These are phyloP conservation scores for Odontamblyopus lacepedii DNA, from an alignment of 2,797 vertebrate species.

Conservation along the genomic window DNA sequence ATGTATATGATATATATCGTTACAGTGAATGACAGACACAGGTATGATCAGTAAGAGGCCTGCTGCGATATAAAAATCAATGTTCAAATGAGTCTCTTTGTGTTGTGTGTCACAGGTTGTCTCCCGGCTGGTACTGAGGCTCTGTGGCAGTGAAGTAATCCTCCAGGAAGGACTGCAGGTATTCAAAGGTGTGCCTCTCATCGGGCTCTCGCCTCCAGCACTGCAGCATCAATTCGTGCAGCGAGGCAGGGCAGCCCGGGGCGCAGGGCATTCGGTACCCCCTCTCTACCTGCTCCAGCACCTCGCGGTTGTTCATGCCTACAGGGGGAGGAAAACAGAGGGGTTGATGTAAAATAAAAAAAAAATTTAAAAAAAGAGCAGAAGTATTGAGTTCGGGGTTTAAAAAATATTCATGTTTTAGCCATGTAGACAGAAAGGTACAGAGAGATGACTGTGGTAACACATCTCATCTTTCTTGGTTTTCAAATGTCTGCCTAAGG, in stretches of 20 bases:
- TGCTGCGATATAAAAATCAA: slow-evolving; percentile 13
- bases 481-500: slow-evolving; percentile 1
- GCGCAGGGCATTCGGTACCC: slow-evolving; percentile 95
- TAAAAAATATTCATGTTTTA: neutral
- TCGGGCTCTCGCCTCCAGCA: slow-evolving; percentile 94
- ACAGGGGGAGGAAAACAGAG: slow-evolving; percentile 12
- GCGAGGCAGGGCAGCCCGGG: slow-evolving; percentile 82
- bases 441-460: neutral
- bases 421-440: slow-evolving; percentile 1
- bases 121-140: slow-evolving; percentile 97
- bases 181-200: slow-evolving; percentile 96
- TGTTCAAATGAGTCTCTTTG: slow-evolving; percentile 5
- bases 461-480: neutral
- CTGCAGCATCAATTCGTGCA: slow-evolving; percentile 94
- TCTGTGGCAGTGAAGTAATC: slow-evolving; percentile 98
- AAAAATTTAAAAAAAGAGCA: no score
- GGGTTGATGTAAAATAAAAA: neutral
- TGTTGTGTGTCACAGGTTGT: slow-evolving; percentile 75
- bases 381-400: neutral
- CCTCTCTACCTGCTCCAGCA: slow-evolving; percentile 93
- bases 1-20: slow-evolving; percentile 41
- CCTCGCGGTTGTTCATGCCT: slow-evolving; percentile 99
- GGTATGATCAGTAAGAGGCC: slow-evolving; percentile 22
- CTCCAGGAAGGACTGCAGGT: slow-evolving; percentile 96
- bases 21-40: slow-evolving; percentile 24